phyloP scores from a whole-genome alignment of 2,888 invertebrate genomes.

The Acanthosoma haemorrhoidale region DNA sequence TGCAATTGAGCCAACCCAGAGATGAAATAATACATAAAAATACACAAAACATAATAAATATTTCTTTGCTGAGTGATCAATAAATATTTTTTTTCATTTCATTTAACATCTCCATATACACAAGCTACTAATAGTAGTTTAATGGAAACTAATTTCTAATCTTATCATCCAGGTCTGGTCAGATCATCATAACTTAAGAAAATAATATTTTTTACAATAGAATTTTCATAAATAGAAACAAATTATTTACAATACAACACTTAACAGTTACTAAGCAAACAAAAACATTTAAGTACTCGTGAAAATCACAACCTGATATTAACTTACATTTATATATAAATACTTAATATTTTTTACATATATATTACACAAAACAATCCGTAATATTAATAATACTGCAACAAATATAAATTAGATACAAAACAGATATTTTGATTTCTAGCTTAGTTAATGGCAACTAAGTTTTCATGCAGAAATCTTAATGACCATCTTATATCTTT shows the following conservation, averaged over 20 bases:
- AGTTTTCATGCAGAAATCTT: background rate
- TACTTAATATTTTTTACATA: background rate
- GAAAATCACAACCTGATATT: background rate
- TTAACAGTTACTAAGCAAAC: background rate
- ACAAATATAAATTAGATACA: background rate
- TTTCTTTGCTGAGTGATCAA: background rate
- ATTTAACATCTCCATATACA: conserved; percentile 2
- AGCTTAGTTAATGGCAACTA: background rate
- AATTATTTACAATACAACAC: background rate
- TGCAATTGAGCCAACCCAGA: conserved; percentile 38
- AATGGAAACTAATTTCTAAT: conserved; percentile 37
- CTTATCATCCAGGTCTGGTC: background rate
- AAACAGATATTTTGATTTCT: background rate
- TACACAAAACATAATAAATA: background rate
- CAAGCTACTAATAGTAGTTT: conserved; percentile 37
- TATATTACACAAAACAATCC: background rate
- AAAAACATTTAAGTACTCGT: background rate
- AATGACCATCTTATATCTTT: background rate
- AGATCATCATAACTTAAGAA: conserved; percentile 14
- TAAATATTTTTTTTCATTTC: too few species aligned
- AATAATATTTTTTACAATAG: conserved; percentile 4
- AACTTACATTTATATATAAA: background rate
- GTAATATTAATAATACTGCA: conserved; percentile 8
- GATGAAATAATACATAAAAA: conserved; percentile 23
- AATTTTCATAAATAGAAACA: conserved; percentile 1